Conservation (phyloP, 2,797 vertebrate genomes). For the Mormyrus proboscirostris region DNA sequence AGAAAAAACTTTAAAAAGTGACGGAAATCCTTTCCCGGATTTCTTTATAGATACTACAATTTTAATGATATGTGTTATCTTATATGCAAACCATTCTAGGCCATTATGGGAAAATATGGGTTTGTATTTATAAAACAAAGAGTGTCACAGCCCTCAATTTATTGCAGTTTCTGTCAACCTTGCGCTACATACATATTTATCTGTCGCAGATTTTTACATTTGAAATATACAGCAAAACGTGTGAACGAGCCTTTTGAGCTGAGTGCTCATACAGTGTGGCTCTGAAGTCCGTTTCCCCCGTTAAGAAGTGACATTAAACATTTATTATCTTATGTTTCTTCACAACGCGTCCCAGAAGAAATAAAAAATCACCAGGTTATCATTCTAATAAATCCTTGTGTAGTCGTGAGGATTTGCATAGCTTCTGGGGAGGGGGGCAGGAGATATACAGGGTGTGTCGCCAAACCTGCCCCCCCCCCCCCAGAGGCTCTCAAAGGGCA, state of each 20-base stretch:
- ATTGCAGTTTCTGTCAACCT: not conserved
- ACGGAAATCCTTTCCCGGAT: not conserved
- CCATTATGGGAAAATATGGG: not conserved
- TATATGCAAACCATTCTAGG: not conserved
- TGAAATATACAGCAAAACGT: not conserved
- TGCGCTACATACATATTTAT: not conserved
- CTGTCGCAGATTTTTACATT: not conserved
- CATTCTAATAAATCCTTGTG: not conserved
- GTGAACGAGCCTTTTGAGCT: not conserved
- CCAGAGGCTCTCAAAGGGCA: not conserved
- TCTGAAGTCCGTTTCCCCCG: conserved; percentile 3
- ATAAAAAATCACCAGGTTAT: conserved; percentile 4
- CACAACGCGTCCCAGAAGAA: not conserved
- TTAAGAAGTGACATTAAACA: conserved; percentile 18
- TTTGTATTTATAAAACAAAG: conserved; percentile 14
- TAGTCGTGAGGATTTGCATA: not conserved
- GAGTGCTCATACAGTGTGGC: not conserved
- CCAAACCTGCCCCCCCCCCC: not conserved
- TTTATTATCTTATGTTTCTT: conserved; percentile 6
- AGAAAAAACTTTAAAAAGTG: not conserved
- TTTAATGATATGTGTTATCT: conserved; percentile 9
- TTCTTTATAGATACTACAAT: not conserved
- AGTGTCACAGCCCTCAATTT: not conserved
- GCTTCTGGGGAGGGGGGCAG: not conserved
- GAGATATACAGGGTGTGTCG: not conserved